Percentiles rank a stretch among this genome's conserved stretches.
Evolutionary conservation across 2,113 vertebrate species (phyloP).

Genomic region (Cavia porcellus): DNA sequence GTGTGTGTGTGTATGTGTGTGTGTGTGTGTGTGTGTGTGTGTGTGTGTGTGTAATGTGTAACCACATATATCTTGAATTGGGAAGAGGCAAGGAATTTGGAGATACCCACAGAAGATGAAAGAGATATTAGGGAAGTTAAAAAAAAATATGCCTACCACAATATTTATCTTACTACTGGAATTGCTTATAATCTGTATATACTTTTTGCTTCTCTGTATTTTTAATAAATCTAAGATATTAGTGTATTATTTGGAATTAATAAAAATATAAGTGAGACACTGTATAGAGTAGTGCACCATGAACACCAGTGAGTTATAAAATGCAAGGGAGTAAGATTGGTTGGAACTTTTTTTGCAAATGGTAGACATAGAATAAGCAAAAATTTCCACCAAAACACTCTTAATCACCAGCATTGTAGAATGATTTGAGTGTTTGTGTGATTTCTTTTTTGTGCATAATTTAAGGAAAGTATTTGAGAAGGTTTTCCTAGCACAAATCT

Average conservation of each 20-base stretch:
- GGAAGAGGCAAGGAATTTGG: not conserved
- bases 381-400: not conserved
- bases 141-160: not conserved
- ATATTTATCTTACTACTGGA: not conserved
- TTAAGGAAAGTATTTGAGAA: constrained; percentile 20
- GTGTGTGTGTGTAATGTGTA: not conserved
- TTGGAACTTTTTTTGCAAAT: not conserved
- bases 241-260: not conserved
- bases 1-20: not conserved
- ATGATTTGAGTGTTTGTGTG: not conserved
- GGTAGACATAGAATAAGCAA: not conserved
- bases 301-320: not conserved
- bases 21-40: not conserved
- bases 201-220: not conserved
- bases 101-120: not conserved
- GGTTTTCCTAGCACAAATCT: not conserved
- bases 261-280: not conserved
- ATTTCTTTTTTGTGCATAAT: not conserved
- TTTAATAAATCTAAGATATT: not conserved
- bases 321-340: not conserved
- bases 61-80: rapidly evolving
- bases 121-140: not conserved
- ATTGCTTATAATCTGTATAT: not conserved
- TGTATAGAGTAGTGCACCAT: not conserved
- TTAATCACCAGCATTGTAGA: not conserved